These are phyloP conservation scores for Teleopsis dalmanni DNA, from an alignment of 1,140 invertebrate species.

Conservation along the genomic window DNA sequence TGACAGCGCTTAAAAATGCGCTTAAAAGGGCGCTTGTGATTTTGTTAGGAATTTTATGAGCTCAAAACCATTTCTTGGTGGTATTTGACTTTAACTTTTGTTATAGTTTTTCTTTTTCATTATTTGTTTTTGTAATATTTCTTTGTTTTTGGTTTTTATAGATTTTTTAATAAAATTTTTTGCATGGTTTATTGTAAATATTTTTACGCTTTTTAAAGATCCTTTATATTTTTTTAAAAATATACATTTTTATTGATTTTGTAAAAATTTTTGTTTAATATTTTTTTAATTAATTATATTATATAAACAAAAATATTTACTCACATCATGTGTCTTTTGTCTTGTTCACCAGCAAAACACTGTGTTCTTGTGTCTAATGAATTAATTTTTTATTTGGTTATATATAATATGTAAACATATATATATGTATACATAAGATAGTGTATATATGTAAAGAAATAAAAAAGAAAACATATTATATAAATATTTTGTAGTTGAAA, in stretches of 20 bases:
- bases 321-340: conserved; percentile 45
- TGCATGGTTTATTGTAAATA: background rate
- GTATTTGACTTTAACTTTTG: background rate
- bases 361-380: conserved; percentile 3
- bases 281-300: conserved; percentile 1
- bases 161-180: background rate
- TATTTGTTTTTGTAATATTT: background rate
- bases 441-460: no score
- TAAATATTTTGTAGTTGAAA: no score
- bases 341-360: conserved; percentile 38
- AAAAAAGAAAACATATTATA: no score
- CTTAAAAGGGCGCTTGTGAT: background rate
- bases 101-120: background rate
- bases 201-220: background rate
- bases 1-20: no score
- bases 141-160: conserved; percentile 1
- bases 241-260: conserved; percentile 17
- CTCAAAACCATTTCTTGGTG: background rate
- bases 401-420: no score
- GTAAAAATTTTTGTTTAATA: conserved; percentile 9
- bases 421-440: no score
- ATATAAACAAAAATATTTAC: conserved; percentile 31
- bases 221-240: conserved; percentile 5
- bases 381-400: background rate
- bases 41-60: conserved; percentile 6